Conservation (phyloP, 2,797 vertebrate genomes). For the Parauchenoglanis punctatus region DNA sequence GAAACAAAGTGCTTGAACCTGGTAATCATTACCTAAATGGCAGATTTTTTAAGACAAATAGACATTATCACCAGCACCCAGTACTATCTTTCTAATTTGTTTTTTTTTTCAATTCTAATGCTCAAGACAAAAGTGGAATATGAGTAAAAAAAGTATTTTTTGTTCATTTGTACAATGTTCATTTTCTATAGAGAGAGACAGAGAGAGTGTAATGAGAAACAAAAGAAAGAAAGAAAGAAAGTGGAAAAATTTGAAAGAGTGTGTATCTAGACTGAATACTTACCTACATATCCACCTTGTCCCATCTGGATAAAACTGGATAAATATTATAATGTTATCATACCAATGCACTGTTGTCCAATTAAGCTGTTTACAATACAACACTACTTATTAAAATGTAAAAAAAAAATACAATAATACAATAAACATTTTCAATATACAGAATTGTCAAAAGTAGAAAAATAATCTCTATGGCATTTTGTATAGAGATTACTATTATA, state of each 20-base stretch:
- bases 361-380: neutral
- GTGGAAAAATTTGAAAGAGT: neutral
- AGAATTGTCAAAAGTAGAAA: neutral
- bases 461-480: neutral
- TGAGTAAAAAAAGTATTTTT: neutral
- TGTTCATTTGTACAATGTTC: neutral
- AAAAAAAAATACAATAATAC: neutral
- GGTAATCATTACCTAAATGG: neutral
- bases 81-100: neutral
- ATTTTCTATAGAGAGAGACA: neutral
- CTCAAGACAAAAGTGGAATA: neutral
- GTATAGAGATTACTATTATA: neutral
- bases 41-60: neutral
- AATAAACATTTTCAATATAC: neutral
- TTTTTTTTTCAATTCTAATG: neutral
- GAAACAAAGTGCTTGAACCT: constrained; percentile 6
- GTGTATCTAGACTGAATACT: neutral
- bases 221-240: neutral
- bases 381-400: neutral
- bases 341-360: neutral
- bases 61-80: neutral
- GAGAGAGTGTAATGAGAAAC: neutral
- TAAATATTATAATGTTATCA: neutral
- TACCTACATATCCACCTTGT: neutral
- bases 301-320: neutral